Percentiles rank a stretch among this genome's conserved stretches.
phyloP scores from a whole-genome alignment of 1,140 invertebrate species.

The Trinorchestia longiramus region DNA sequence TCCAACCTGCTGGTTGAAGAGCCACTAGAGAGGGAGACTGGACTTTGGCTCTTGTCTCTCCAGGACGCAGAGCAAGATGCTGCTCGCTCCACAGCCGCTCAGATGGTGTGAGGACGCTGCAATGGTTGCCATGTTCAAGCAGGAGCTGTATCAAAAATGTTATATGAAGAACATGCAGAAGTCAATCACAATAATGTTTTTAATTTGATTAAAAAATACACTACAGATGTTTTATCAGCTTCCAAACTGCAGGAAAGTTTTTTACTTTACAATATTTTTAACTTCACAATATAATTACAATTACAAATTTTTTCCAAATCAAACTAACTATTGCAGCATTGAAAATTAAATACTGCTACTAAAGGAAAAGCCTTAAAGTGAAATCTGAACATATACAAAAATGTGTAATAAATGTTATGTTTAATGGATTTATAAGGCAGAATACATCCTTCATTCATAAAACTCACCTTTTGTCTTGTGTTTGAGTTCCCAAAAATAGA shows the following conservation, averaged over 20 bases:
- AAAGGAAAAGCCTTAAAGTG: no score
- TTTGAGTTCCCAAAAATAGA: slow-evolving; percentile 21
- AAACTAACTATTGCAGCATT: no score
- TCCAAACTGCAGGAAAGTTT: no score
- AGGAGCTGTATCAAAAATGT: background rate
- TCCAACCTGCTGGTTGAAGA: background rate
- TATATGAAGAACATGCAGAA: background rate
- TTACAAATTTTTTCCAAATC: no score
- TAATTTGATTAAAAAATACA: no score
- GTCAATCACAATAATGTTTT: background rate
- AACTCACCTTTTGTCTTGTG: slow-evolving; percentile 20
- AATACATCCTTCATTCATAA: background rate
- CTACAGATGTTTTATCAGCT: no score
- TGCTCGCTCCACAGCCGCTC: slow-evolving; percentile 1
- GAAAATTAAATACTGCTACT: no score
- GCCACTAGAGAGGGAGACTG: background rate
- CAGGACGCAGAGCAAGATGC: background rate
- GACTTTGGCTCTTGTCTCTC: background rate
- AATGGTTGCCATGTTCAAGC: background rate
- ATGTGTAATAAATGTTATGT: no score
- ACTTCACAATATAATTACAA: no score
- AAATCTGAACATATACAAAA: no score
- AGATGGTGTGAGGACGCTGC: slow-evolving; percentile 3
- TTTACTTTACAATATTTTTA: no score
- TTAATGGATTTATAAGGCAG: background rate